Conservation (phyloP, 2,113 vertebrate genomes). For the Sinocyclocheilus anshuiensis region DNA sequence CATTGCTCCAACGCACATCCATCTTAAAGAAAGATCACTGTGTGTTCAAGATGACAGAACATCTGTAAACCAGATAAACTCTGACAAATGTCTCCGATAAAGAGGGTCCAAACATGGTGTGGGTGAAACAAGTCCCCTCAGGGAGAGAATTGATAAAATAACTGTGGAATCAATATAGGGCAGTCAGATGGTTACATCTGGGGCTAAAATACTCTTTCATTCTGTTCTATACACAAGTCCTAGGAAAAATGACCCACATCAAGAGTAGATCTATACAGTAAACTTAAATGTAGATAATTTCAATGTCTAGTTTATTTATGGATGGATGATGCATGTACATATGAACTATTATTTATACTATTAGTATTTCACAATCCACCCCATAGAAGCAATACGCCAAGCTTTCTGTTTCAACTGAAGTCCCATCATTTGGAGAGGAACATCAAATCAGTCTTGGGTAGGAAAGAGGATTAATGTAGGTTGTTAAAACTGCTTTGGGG, state of each 20-base stretch:
- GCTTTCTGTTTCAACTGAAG: conserved; percentile 62
- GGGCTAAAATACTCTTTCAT: neutral
- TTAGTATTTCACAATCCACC: neutral
- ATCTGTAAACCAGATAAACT: conserved; percentile 32
- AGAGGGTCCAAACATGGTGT: neutral
- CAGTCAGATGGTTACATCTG: neutral
- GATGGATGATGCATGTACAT: neutral
- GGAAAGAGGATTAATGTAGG: conserved; percentile 78
- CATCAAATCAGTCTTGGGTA: conserved; percentile 75
- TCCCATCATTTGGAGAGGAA: conserved; percentile 61
- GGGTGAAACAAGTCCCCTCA: neutral
- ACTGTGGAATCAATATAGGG: conserved; percentile 34
- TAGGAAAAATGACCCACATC: neutral
- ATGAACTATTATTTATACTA: neutral
- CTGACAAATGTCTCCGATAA: conserved; percentile 11
- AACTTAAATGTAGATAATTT: neutral
- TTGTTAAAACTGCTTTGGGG: conserved; percentile 67
- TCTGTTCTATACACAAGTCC: neutral
- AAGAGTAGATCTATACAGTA: neutral
- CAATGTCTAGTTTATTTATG: neutral
- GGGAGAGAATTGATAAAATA: neutral
- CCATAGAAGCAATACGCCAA: conserved; percentile 32
- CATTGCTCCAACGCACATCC: neutral
- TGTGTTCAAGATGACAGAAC: conserved; percentile 22
- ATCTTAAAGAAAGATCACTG: conserved; percentile 29